Evolutionary conservation across 2,113 vertebrate species (phyloP).

Genomic region (Lamprologus callipterus): DNA sequence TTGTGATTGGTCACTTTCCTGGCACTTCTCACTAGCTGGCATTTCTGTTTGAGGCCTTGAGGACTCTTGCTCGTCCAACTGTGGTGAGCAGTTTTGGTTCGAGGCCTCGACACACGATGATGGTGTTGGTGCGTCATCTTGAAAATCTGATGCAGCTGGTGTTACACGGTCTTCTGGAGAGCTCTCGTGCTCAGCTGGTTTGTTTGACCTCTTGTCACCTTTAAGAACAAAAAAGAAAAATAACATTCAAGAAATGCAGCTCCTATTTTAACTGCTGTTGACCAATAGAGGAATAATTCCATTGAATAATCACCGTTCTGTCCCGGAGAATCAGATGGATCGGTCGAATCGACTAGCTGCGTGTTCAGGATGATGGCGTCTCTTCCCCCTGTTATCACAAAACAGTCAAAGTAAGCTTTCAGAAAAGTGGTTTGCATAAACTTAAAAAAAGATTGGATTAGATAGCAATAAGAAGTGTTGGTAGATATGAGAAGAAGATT

Average conservation of each 20-base stretch:
- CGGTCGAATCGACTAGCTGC: not conserved
- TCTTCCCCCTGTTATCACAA: slow-evolving; percentile 39
- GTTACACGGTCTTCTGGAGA: not conserved
- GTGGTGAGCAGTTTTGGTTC: not conserved
- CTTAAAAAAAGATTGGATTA: not conserved
- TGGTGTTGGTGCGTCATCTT: not conserved
- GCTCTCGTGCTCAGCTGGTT: not conserved
- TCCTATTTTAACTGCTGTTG: not conserved
- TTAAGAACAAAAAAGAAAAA: not conserved
- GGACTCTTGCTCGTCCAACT: not conserved
- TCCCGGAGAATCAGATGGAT: not conserved
- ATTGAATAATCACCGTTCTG: slow-evolving; percentile 9
- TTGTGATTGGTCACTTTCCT: not conserved
- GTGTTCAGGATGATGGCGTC: slow-evolving; percentile 24
- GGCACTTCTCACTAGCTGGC: not conserved
- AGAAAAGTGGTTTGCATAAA: not conserved
- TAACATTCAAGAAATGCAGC: not conserved
- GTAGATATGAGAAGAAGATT: not conserved
- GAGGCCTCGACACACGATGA: not conserved
- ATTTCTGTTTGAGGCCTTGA: not conserved
- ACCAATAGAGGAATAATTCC: not conserved
- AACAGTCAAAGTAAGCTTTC: not conserved
- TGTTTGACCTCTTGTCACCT: not conserved
- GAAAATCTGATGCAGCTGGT: not conserved
- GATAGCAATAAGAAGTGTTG: not conserved